Evolutionary conservation across 2,888 invertebrate species (phyloP).

Genomic region (Rhingia rostrata): DNA sequence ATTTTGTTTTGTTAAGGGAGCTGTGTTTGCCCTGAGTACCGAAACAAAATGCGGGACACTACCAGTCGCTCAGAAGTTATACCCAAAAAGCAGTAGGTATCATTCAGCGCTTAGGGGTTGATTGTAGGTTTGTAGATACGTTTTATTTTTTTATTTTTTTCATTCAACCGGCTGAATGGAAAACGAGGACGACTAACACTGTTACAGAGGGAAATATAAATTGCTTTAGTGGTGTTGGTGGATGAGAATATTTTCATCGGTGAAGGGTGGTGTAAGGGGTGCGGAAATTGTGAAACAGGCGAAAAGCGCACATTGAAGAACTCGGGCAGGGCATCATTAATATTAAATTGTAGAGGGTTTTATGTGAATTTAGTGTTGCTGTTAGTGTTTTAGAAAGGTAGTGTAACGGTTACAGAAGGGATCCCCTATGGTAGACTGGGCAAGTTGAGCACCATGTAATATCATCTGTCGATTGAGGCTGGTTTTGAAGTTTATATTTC

Average conservation of each 20-base stretch:
- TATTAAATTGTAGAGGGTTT: slow-evolving; percentile 62
- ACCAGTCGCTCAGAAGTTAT: slow-evolving; percentile 51
- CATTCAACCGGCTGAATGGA: slow-evolving; percentile 17
- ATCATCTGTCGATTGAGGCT: too few relatives aligned
- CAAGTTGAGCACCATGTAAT: too few relatives aligned
- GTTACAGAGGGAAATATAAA: slow-evolving; percentile 7
- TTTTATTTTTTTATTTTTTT: slow-evolving; percentile 5
- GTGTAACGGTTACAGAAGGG: neutral
- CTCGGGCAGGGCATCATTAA: slow-evolving; percentile 61
- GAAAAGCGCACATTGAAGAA: slow-evolving; percentile 59
- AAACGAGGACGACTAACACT: slow-evolving; percentile 43
- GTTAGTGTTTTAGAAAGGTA: neutral
- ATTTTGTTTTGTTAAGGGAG: neutral
- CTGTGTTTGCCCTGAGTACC: slow-evolving; percentile 45
- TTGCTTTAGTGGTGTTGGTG: slow-evolving; percentile 17
- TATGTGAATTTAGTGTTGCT: slow-evolving; percentile 50
- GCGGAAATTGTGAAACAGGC: slow-evolving; percentile 54
- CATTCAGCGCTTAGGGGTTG: slow-evolving; percentile 3
- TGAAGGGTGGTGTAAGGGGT: neutral
- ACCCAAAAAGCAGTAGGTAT: slow-evolving; percentile 58
- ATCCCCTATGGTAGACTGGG: too few relatives aligned
- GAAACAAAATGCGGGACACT: slow-evolving; percentile 62
- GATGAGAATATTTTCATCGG: neutral
- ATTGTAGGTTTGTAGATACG: slow-evolving; percentile 23
- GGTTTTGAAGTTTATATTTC: too few relatives aligned